A percentile compares a stretch with the other conserved stretches of the same genome.
These are phyloP conservation scores for Heterochromis multidens DNA, from an alignment of 2,113 vertebrate species.

Conservation along the genomic window DNA sequence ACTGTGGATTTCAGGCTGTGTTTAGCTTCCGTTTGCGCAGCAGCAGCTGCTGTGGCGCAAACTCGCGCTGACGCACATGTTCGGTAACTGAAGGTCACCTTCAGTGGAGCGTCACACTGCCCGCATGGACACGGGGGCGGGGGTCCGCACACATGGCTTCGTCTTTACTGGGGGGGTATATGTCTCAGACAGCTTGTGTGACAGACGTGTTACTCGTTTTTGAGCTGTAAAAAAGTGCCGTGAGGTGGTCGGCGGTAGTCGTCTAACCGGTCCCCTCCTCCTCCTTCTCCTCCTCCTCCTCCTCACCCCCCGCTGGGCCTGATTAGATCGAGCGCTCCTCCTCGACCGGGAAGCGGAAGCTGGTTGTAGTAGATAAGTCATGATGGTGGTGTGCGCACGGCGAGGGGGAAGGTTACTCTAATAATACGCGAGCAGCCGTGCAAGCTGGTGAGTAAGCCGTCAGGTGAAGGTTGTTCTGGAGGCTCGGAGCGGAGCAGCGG, in stretches of 20 bases:
- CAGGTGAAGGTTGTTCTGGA: background rate
- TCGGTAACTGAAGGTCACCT: constrained; percentile 81
- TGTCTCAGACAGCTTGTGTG: rapidly evolving
- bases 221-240: rapidly evolving
- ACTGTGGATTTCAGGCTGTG: background rate
- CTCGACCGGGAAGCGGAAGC: constrained; percentile 80
- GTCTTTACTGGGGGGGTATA: background rate
- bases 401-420: constrained; percentile 76
- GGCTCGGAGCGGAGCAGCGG: background rate
- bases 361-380: constrained; percentile 54
- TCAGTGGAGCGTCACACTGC: constrained; percentile 71
- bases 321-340: constrained; percentile 17
- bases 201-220: rapidly evolving
- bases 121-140: background rate
- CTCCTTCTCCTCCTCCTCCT: background rate
- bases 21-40: background rate
- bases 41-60: background rate
- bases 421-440: constrained; percentile 31
- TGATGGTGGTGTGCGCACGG: constrained; percentile 52
- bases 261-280: background rate
- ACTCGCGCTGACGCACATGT: constrained; percentile 60
- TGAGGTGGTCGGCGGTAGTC: too few species aligned
- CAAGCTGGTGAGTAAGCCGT: constrained; percentile 63
- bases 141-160: background rate
- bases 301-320: background rate